Evolutionary conservation across 2,888 invertebrate species (phyloP), one percentile per base, ranked within the genome.

Genomic region (Tenthredo distinguenda): DNA sequence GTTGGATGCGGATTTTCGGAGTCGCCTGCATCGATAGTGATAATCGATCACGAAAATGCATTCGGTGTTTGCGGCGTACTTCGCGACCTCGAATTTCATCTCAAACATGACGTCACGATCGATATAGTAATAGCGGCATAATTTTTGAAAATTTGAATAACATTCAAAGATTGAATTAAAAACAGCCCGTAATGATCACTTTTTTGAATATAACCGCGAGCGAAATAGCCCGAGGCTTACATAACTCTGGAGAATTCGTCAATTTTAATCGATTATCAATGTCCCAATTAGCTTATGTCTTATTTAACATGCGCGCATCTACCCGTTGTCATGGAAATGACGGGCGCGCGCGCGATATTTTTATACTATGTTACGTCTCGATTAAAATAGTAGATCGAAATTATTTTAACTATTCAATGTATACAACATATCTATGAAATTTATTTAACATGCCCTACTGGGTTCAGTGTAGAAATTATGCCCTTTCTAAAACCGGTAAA

Each of bases 401-500:
- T 50, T 55, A n/a, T 40, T 72, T 31, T 5, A 34, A 83, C 68
- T 81, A 55, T 85, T 79, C 37, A 15, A 50, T n/a, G 47, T 77
- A 68, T 15, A 47, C 15, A 31, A 34, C 26, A 12, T 6, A 65
- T 76, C 31, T 83, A 74, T 84, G 82, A 86, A 83, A 47, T 76
- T 58, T 82, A 79, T 85, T 84, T 87, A 88, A 79, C 71, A 94
- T 94, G 94, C 94, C 94, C 21, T 93, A 94, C 89, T 94, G 94
- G 90, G 92, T 92, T 77, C 37, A 10, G 47, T 34, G 18, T 77
- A 50, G 9, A 34, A 77, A 40, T 93, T 88, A 95, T 94, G 65
- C 93, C 93, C 81, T 93, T 91, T 76, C 94, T 95, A 87, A 94
- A 91, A 86, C 93, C 95, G 1, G 94, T 95, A 88, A 94, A 94